Base-by-base conservation (phyloP, 2,113 vertebrate genomes). In the Entomyzon cyanotis region DNA sequence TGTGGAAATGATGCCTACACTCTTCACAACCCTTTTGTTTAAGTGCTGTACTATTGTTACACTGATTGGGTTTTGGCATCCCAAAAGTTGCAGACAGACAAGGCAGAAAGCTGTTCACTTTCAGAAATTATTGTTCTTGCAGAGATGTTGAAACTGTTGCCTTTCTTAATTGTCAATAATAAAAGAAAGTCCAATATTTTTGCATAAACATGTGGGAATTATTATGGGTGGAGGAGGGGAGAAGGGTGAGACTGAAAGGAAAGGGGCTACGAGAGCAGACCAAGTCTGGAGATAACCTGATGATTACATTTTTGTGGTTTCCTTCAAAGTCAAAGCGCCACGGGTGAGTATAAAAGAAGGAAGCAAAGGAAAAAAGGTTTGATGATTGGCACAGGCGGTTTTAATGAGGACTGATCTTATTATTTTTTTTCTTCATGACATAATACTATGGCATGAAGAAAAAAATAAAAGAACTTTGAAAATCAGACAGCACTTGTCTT, bases 281-380 rank as follows among this genome's bases (percentile, higher is more conserved):
- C 96, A 91, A 97, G 96, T 97, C 97, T 97, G 97, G 96, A 98
- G 98, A 98, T 98, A 98, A 98, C 97, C 95, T 74, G 85, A 62
- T 87, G 97, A 98, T 97, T 96, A 94, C 98, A 98, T 98, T 98
- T 98, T 98, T 99, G 98, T 94, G 98, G 98, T 98, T 98, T 98
- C 96, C 97, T 98, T 98, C 98, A 98, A 98, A 99, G 97, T 96
- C 93, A 97, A 97, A 97, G 96, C 64, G 73, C 98, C 86, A 89
- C 8, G 58, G 86, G 80, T 96, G 87, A 97, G 94, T 91, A 94
- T 95, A 88, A 60, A 89, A 95, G 90, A 95, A 89, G 42, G 78
- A 88, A 95, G 74, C 65, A 75, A 94, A 92, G 68, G 87, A 87
- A 93, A 94, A 95, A 94, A 93, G 70, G 63, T 71, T 79, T 86